A percentile compares a stretch with the other conserved stretches of the same genome.
Evolutionary conservation across 2,797 vertebrate genomes (phyloP).

Genomic region (Decapterus maruadsi): DNA sequence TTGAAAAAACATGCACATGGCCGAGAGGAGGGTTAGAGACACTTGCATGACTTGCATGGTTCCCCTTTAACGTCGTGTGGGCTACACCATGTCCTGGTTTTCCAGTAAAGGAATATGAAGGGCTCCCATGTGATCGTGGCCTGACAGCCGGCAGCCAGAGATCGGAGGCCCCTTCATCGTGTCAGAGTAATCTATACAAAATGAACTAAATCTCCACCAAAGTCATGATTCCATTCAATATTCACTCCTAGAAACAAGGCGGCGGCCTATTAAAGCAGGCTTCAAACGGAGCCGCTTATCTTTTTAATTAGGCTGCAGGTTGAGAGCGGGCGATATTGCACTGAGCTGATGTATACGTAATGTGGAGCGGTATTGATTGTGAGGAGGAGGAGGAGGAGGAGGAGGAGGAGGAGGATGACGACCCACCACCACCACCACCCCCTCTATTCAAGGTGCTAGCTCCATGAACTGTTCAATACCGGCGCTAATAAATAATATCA

Average conservation of each 20-base stretch:
- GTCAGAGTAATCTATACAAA: slow-evolving; percentile 51
- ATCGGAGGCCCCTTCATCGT: slow-evolving; percentile 11
- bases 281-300: slow-evolving; percentile 78
- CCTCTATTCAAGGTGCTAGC: slow-evolving; percentile 55
- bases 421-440: too few relatives aligned
- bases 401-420: too few relatives aligned
- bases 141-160: slow-evolving; percentile 7
- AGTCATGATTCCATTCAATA: slow-evolving; percentile 68
- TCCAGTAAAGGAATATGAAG: neutral
- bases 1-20: too few relatives aligned
- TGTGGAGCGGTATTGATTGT: slow-evolving; percentile 71
- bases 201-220: slow-evolving; percentile 53
- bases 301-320: slow-evolving; percentile 81
- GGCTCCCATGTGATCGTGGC: neutral
- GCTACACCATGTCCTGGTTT: neutral
- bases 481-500: slow-evolving; percentile 79
- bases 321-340: slow-evolving; percentile 64
- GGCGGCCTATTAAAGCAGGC: slow-evolving; percentile 63
- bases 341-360: slow-evolving; percentile 72
- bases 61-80: too few relatives aligned
- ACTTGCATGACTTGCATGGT: too few relatives aligned
- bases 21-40: too few relatives aligned
- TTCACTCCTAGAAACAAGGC: slow-evolving; percentile 75
- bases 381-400: slow-evolving; percentile 8
- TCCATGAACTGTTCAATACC: slow-evolving; percentile 66